Conservation (phyloP, 2,797 vertebrate species). For the Girardinus metallicus region DNA sequence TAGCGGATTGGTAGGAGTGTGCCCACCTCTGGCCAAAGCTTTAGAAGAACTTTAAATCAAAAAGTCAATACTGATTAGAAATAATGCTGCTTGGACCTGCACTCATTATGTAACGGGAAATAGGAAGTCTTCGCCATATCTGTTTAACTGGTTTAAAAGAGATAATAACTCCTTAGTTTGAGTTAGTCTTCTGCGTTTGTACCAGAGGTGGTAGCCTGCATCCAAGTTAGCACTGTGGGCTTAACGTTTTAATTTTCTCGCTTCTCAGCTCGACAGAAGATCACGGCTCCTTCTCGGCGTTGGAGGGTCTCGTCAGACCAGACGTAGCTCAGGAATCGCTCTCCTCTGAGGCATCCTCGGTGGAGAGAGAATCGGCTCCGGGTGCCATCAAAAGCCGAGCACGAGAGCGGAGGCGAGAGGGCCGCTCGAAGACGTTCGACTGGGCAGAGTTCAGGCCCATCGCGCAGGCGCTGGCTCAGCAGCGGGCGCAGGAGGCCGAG, state of each 20-base stretch:
- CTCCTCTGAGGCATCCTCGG: slow-evolving; percentile 78
- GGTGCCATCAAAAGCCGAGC: slow-evolving; percentile 79
- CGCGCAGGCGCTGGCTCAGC: slow-evolving; percentile 85
- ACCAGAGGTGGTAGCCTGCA: background rate
- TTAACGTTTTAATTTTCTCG: background rate
- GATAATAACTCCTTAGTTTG: background rate
- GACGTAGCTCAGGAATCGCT: slow-evolving; percentile 83
- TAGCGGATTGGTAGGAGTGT: no score
- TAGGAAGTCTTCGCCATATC: background rate
- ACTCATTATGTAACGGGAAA: background rate
- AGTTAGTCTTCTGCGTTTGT: background rate
- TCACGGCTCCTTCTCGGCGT: slow-evolving; percentile 70
- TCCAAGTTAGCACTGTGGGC: background rate
- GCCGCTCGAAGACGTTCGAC: slow-evolving; percentile 86
- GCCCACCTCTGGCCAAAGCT: background rate
- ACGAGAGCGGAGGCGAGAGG: slow-evolving; percentile 81
- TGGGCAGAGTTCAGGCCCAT: slow-evolving; percentile 87
- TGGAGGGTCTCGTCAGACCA: slow-evolving; percentile 78
- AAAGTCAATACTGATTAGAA: background rate
- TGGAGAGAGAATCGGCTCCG: slow-evolving; percentile 72
- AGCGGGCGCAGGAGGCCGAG: slow-evolving; percentile 79
- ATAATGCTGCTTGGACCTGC: background rate
- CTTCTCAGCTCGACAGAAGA: slow-evolving; percentile 79
- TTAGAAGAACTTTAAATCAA: background rate
- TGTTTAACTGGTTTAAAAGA: background rate